Conservation (phyloP, 2,113 vertebrate species). For the Xiphorhynchus elegans region DNA sequence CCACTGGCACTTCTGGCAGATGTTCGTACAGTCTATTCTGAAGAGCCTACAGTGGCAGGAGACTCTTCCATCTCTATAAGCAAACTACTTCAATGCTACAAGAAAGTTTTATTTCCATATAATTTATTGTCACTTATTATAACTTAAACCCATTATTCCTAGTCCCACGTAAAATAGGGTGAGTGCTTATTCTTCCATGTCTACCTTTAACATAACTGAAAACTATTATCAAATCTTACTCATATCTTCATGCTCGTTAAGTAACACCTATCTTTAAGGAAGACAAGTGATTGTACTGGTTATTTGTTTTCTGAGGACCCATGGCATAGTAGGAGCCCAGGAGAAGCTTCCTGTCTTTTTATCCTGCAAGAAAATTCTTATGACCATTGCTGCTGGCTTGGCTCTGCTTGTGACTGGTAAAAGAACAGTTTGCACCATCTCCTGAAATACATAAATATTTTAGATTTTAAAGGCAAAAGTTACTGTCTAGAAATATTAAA, state of each 20-base stretch:
- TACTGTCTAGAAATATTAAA: constrained; percentile 32
- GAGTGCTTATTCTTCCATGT: background rate
- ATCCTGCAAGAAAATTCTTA: background rate
- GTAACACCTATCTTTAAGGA: background rate
- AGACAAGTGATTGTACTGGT: background rate
- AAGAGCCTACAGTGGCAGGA: background rate
- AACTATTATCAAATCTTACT: background rate
- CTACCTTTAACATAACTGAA: background rate
- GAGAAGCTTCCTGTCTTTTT: background rate
- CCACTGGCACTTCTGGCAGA: background rate
- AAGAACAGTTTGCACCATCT: background rate
- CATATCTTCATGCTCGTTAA: background rate
- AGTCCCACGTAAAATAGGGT: background rate
- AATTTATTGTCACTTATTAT: background rate
- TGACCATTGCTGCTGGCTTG: background rate
- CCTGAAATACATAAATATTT: background rate
- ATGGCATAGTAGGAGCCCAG: background rate
- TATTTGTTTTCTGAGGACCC: background rate
- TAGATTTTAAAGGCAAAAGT: background rate
- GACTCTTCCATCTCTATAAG: background rate
- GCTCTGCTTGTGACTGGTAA: background rate
- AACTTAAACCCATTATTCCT: background rate
- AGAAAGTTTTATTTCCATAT: background rate
- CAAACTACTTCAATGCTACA: background rate
- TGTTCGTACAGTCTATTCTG: background rate